Percentiles rank a stretch among this genome's conserved stretches.
phyloP scores from a whole-genome alignment of 2,888 invertebrate genomes.

The Campopleginae sp. region DNA sequence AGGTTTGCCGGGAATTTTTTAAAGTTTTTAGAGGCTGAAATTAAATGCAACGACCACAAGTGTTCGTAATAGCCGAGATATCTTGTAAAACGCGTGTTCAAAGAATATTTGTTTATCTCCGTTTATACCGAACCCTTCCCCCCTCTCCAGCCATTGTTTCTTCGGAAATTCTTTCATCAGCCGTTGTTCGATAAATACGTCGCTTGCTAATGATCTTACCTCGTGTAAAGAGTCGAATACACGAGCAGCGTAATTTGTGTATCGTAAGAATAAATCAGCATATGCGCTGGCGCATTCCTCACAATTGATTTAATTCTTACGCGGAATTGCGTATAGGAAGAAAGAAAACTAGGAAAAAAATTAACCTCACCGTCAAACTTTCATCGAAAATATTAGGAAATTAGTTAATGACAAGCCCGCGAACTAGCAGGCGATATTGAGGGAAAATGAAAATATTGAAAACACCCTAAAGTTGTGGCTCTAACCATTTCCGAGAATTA shows the following conservation, averaged over 20 bases:
- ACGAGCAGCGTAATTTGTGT: neutral
- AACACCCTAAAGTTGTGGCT: neutral
- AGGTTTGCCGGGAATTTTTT: neutral
- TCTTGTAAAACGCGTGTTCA: neutral
- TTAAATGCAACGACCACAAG: neutral
- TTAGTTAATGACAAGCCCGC: neutral
- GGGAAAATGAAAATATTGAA: neutral
- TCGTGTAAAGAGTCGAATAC: constrained; percentile 3
- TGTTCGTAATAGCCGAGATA: neutral
- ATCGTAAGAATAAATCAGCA: neutral
- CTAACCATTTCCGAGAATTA: neutral
- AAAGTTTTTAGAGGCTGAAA: neutral
- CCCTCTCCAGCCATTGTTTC: neutral
- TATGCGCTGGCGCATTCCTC: neutral
- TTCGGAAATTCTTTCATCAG: neutral
- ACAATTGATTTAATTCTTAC: neutral
- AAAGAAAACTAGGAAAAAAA: neutral
- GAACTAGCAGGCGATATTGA: neutral
- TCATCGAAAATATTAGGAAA: neutral
- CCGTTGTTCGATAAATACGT: neutral
- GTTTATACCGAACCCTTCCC: neutral
- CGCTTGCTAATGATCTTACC: neutral
- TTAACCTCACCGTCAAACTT: neutral
- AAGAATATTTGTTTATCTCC: constrained; percentile 14
- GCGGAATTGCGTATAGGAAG: neutral